phyloP scores from a whole-genome alignment of 1,140 invertebrate species.

The Trigoniulus corallinus region DNA sequence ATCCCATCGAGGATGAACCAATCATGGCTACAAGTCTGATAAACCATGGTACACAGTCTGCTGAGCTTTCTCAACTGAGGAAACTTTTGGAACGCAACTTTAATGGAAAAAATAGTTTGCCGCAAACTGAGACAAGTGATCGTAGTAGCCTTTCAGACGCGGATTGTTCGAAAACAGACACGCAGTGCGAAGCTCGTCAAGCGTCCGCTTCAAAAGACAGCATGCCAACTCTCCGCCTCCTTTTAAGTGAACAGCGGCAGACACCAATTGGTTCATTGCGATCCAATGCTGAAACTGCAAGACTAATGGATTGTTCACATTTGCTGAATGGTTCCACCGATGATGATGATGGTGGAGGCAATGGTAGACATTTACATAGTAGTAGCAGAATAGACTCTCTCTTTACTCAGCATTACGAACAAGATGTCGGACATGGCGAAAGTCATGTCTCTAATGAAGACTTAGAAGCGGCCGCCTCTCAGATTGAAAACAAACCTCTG shows the following conservation, averaged over 20 bases:
- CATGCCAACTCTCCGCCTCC: conserved; percentile 5
- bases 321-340: conserved; percentile 20
- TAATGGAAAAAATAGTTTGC: too few species aligned
- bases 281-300: too few species aligned
- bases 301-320: too few species aligned
- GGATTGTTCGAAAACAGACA: too few species aligned
- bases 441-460: too few species aligned
- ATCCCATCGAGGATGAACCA: neutral
- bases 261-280: too few species aligned
- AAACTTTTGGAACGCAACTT: conserved; percentile 51
- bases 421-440: too few species aligned
- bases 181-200: neutral
- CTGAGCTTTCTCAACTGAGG: conserved; percentile 50
- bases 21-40: neutral
- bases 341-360: conserved; percentile 36
- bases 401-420: too few species aligned
- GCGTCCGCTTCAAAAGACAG: conserved; percentile 2
- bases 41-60: conserved; percentile 13
- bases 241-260: too few species aligned
- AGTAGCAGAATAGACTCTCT: too few species aligned
- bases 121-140: conserved; percentile 4
- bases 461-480: too few species aligned
- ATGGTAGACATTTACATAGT: conserved; percentile 16
- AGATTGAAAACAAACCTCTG: too few species aligned
- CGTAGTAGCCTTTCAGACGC: conserved; percentile 4